These are phyloP conservation scores for Poeciliopsis occidentalis DNA, from an alignment of 2,113 vertebrate species.

Conservation along the genomic window DNA sequence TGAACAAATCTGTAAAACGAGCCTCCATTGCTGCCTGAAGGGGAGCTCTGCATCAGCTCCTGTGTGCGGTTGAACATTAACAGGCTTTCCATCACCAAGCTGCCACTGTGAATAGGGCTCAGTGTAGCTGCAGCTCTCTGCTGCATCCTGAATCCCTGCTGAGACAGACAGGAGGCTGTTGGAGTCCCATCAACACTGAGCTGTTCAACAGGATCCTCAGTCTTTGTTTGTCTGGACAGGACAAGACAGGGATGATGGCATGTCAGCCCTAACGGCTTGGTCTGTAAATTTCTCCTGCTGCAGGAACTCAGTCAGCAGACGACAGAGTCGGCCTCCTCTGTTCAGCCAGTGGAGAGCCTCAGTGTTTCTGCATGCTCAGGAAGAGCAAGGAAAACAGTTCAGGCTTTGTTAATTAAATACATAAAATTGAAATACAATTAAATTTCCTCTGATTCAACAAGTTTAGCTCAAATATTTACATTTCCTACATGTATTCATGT, in stretches of 20 bases:
- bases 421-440: too few relatives aligned
- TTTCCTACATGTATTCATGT: too few relatives aligned
- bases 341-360: background rate
- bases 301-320: conserved; percentile 57
- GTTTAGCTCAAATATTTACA: too few relatives aligned
- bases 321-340: conserved; percentile 7
- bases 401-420: too few relatives aligned
- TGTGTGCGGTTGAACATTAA: conserved; percentile 72
- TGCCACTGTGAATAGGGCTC: conserved; percentile 42
- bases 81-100: conserved; percentile 46
- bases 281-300: conserved; percentile 57
- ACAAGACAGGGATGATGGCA: conserved; percentile 61
- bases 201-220: conserved; percentile 33
- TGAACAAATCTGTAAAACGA: background rate
- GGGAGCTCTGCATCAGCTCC: conserved; percentile 65
- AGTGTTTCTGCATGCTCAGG: background rate
- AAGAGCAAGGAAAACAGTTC: too few relatives aligned
- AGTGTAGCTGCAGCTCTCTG: conserved; percentile 39
- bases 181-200: conserved; percentile 44
- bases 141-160: conserved; percentile 67
- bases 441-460: too few relatives aligned
- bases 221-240: conserved; percentile 40
- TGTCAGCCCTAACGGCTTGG: conserved; percentile 59
- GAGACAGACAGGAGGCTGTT: conserved; percentile 51
- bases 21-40: background rate